Base-by-base conservation (phyloP, 2,888 invertebrate species). In the Apamea monoglypha region DNA sequence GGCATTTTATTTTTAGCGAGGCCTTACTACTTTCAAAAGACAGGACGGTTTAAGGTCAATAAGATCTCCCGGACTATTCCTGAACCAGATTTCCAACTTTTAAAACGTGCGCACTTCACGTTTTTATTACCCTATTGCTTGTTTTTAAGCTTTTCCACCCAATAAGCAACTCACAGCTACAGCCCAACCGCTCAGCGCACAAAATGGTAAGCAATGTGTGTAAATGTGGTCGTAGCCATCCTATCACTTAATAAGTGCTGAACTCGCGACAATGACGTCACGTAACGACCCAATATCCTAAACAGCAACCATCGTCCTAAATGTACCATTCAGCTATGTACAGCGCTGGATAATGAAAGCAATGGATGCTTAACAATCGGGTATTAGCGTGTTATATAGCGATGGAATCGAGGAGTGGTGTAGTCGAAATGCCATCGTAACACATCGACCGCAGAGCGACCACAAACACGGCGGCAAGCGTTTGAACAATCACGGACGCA, bases 401-500 rank as follows among this genome's bases (percentile, higher is more conserved):
- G 86, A 88, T 84, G 85, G 85, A 87, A 87, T 86, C 80, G 88
- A 87, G 83, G 84, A 86, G 81, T 78, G 88, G 90, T 90, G 90
- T 90, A 93, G 91, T 92, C 90, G 91, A 93, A 93, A 94, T 93
- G 94, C 91, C 92, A 92, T 91, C 90, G 94, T 92, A 93, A 94
- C 93, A 93, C 91, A 92, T 91, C 91, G 90, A 92, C 95, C 95
- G 91, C 95, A 95, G 91, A 91, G 88, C 91, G 88, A 90, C 93
- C 95, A 87, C 92, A 95, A 94, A 94, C 94, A 93, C 92, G 92
- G 89, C 91, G 89, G 88, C 91, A 90, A 91, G 88, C 94, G 93
- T 92, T 94, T 93, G 93, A 93, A 94, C 94, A 94, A 94, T 94
- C 94, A 92, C 90, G 91, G 92, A 90, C 89, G 89, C 92, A 93